A percentile compares a stretch with the other conserved stretches of the same genome.
phyloP scores from a whole-genome alignment of 1,140 invertebrate species.

The Pogonognathellus flavescens region DNA sequence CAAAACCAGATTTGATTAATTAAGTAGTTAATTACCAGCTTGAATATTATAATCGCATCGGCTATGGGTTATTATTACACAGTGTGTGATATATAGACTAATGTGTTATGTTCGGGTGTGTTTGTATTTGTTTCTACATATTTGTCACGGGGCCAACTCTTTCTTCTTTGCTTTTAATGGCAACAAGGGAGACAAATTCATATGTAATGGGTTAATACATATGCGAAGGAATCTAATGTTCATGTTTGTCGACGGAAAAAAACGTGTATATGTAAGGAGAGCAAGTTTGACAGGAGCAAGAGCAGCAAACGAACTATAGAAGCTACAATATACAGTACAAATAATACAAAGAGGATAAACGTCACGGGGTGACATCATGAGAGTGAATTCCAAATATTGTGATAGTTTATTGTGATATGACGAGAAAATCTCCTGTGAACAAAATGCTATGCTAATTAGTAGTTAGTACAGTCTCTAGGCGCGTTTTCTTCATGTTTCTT shows the following conservation, averaged over 20 bases:
- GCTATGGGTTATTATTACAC: too few relatives aligned
- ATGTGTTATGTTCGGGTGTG: too few relatives aligned
- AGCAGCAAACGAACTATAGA: constrained; percentile 9
- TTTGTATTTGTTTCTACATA: neutral
- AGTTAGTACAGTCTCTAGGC: neutral
- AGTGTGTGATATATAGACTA: too few relatives aligned
- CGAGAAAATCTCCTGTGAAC: constrained; percentile 8
- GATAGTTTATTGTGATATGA: neutral
- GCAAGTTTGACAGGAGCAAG: constrained; percentile 35
- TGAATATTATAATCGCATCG: too few relatives aligned
- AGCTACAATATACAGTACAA: neutral
- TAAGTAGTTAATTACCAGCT: neutral
- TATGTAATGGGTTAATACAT: neutral
- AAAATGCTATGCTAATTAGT: constrained; percentile 19
- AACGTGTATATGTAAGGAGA: constrained; percentile 15
- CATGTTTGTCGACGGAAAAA: too few relatives aligned
- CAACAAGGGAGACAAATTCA: neutral
- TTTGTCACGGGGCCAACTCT: neutral
- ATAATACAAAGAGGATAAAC: constrained; percentile 19
- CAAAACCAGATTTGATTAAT: constrained; percentile 19
- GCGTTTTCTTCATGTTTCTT: neutral
- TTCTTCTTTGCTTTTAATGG: neutral
- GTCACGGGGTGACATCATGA: constrained; percentile 33
- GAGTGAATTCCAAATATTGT: neutral
- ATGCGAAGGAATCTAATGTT: neutral